Evolutionary conservation across 2,797 vertebrate genomes (phyloP).

Genomic region (Macropodus opercularis): DNA sequence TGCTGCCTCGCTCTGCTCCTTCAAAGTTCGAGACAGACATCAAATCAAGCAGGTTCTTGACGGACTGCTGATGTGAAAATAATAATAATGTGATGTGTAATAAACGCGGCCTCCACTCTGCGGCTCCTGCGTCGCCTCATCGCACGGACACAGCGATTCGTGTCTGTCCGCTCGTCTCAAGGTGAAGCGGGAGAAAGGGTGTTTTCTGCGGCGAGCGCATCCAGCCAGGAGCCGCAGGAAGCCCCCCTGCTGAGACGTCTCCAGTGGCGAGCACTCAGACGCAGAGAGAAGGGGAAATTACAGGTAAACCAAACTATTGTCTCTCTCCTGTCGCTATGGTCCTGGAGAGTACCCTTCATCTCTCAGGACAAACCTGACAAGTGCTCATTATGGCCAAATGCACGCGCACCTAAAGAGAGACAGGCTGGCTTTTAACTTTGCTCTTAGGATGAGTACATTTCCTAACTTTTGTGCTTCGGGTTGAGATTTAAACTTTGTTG

Average conservation of each 20-base stretch:
- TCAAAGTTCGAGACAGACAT: constrained; percentile 5
- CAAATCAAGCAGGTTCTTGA: not conserved
- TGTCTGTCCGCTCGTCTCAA: constrained; percentile 51
- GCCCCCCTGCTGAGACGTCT: constrained; percentile 60
- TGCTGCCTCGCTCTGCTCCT: not conserved
- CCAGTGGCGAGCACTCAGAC: constrained; percentile 55
- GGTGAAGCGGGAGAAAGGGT: constrained; percentile 48
- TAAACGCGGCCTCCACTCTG: constrained; percentile 44
- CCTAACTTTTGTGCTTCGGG: constrained; percentile 4
- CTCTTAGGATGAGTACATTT: not conserved
- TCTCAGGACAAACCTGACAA: constrained; percentile 13
- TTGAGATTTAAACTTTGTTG: constrained; percentile 6
- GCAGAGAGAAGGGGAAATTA: constrained; percentile 22
- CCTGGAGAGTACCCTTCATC: not conserved
- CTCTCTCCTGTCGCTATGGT: constrained; percentile 10
- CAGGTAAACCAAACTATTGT: constrained; percentile 38
- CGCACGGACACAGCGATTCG: constrained; percentile 45
- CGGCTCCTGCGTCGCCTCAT: constrained; percentile 16
- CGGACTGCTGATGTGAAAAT: not conserved
- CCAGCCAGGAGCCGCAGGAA: constrained; percentile 50
- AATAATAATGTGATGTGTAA: constrained; percentile 6
- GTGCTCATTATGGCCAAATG: constrained; percentile 12
- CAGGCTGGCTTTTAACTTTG: constrained; percentile 4
- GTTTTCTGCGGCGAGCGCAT: constrained; percentile 63
- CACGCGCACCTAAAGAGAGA: not conserved